Conservation (phyloP, 2,797 vertebrate species). For the Orestias chungarensis region DNA sequence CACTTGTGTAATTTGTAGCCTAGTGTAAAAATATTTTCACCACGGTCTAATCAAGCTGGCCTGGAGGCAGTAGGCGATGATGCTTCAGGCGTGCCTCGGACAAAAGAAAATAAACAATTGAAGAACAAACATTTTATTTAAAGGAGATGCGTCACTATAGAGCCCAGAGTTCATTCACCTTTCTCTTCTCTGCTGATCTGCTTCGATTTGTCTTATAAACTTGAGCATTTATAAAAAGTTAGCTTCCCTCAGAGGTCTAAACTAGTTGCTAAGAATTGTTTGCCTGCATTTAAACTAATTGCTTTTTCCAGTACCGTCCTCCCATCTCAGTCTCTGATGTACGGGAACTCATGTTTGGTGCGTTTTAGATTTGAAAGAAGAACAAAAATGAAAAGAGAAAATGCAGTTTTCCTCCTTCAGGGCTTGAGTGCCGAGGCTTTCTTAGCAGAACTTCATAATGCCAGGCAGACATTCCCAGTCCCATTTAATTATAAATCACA, state of each 20-base stretch:
- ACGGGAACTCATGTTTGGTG: slow-evolving; percentile 4
- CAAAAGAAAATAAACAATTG: no score
- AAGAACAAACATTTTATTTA: no score
- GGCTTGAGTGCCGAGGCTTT: slow-evolving; percentile 24
- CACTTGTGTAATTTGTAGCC: no score
- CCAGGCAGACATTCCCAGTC: slow-evolving; percentile 34
- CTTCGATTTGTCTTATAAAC: no score
- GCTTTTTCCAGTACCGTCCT: neutral
- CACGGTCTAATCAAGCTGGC: no score
- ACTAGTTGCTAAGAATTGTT: neutral
- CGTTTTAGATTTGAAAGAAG: neutral
- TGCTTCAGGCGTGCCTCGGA: no score
- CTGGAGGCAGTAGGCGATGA: no score
- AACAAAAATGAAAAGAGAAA: no score
- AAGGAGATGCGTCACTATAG: no score
- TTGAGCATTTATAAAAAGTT: neutral
- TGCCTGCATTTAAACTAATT: slow-evolving; percentile 9
- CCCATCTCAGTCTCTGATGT: slow-evolving; percentile 5
- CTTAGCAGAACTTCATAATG: slow-evolving; percentile 26
- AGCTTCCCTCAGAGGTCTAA: neutral
- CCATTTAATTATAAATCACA: slow-evolving; percentile 61
- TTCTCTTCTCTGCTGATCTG: no score
- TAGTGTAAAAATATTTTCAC: no score
- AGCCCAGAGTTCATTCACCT: no score
- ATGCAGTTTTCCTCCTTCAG: neutral